These are phyloP conservation scores for Nyctibius bracteatus DNA, from an alignment of 2,113 vertebrate genomes.

Conservation along the genomic window DNA sequence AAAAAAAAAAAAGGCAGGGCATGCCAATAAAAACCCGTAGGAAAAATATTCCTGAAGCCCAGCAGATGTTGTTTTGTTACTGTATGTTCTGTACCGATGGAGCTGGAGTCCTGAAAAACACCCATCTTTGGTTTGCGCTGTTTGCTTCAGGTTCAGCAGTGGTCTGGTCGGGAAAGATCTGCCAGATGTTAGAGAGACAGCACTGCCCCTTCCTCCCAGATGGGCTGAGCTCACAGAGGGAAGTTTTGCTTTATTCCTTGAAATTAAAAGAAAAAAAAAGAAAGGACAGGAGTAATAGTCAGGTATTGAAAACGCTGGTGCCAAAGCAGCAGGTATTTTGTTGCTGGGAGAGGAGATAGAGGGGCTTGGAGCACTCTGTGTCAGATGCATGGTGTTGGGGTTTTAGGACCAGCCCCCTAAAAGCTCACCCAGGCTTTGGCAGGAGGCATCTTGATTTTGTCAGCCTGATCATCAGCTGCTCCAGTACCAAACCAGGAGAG, in stretches of 20 bases:
- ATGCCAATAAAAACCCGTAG: constrained; percentile 14
- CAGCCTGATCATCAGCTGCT: neutral
- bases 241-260: neutral
- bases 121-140: neutral
- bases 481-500: neutral
- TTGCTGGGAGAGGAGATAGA: neutral
- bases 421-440: neutral
- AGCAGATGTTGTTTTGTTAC: constrained; percentile 50
- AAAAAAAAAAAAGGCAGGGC: neutral
- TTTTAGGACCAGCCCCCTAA: neutral
- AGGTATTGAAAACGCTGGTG: neutral
- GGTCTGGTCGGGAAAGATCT: neutral
- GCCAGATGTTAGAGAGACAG: neutral
- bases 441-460: neutral
- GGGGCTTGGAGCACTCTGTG: neutral
- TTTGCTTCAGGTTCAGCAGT: neutral
- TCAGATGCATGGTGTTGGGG: neutral
- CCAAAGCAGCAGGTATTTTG: neutral
- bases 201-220: neutral
- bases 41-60: constrained; percentile 14
- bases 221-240: neutral
- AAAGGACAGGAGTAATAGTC: neutral
- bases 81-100: neutral
- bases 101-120: neutral
- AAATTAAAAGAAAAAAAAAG: neutral